Conservation (phyloP, 2,888 invertebrate genomes). For the Andrena haemorrhoa region DNA sequence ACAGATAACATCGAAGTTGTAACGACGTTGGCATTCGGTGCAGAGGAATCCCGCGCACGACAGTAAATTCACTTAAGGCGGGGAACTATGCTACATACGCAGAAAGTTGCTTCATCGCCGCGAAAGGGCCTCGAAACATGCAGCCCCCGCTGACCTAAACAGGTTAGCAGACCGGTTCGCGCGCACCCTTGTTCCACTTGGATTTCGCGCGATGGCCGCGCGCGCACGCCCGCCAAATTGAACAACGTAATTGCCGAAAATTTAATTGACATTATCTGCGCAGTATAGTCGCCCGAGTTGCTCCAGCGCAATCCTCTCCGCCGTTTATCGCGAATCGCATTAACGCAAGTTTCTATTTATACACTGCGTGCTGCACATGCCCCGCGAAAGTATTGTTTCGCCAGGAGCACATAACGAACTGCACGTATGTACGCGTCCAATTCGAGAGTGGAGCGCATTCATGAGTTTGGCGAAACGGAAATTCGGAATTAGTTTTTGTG, state of each 20-base stretch:
- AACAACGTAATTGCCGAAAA: constrained; percentile 54
- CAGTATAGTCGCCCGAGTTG: not conserved
- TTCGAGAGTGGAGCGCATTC: not conserved
- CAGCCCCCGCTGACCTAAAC: constrained; percentile 61
- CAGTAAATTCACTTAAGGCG: constrained; percentile 64
- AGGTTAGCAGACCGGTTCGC: constrained; percentile 48
- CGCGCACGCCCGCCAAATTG: constrained; percentile 41
- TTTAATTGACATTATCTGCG: constrained; percentile 53
- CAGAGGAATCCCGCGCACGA: constrained; percentile 41
- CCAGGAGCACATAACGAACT: constrained; percentile 1
- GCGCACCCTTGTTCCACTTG: not conserved
- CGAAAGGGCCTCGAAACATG: constrained; percentile 56
- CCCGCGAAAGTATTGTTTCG: constrained; percentile 2
- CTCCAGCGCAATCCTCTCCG: constrained; percentile 5
- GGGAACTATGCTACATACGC: constrained; percentile 51
- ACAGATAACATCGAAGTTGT: constrained; percentile 43
- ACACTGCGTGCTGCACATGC: not conserved
- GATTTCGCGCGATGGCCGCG: constrained; percentile 30
- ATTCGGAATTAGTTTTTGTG: not conserved
- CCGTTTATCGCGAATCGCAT: constrained; percentile 26
- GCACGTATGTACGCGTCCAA: not conserved
- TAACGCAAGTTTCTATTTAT: constrained; percentile 34
- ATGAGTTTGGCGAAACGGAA: not conserved
- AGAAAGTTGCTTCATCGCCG: constrained; percentile 48
- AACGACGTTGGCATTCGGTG: constrained; percentile 24